Base-by-base conservation (phyloP, 2,888 invertebrate species). In the Caenorhabditis doughertyi region DNA sequence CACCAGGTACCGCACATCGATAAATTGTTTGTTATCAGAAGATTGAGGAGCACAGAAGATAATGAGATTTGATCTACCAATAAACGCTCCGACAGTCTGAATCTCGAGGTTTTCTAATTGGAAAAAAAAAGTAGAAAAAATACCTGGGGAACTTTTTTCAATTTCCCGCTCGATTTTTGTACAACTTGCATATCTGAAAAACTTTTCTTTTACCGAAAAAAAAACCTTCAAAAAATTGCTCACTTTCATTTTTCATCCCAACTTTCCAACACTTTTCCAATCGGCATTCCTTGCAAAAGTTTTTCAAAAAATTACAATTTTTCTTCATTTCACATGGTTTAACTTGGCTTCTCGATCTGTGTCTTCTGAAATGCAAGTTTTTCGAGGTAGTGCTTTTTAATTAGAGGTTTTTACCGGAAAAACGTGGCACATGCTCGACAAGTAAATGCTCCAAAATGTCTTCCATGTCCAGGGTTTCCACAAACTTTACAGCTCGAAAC, bases 381-480 rank as follows among this genome's bases (percentile, higher is more conserved):
- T 23, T 44, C 47, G 16, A 0, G n/a, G n/a, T n/a, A n/a, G n/a
- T n/a, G n/a, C n/a, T n/a, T n/a, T n/a, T n/a, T n/a, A n/a, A n/a
- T n/a, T n/a, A n/a, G n/a, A n/a, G n/a, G n/a, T n/a, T n/a, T n/a
- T n/a, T n/a, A 82, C 83, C 83, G 18, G 35, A 84, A 84, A 58
- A 84, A 84, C 11, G 84, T 79, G 1, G 84, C 84, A 49, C 84
- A 84, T 1, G 84, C 84, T 21, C 84, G 47, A 44, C 84, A 84
- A 35, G 81, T 55, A 13, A 73, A 23, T 0, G 73, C 73, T 39
- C 73, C 73, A 55, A 62, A 73, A n/a, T 73, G 73, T 16, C 79
- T 71, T 13, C 84, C 84, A 49, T 84, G 84, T 1, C 70, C 84
- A 9, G 8, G 49, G 16, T 74, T 56, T 23, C 60, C 81, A 47